Conservation (phyloP, 2,797 vertebrate genomes). For the Tadarida brasiliensis region DNA sequence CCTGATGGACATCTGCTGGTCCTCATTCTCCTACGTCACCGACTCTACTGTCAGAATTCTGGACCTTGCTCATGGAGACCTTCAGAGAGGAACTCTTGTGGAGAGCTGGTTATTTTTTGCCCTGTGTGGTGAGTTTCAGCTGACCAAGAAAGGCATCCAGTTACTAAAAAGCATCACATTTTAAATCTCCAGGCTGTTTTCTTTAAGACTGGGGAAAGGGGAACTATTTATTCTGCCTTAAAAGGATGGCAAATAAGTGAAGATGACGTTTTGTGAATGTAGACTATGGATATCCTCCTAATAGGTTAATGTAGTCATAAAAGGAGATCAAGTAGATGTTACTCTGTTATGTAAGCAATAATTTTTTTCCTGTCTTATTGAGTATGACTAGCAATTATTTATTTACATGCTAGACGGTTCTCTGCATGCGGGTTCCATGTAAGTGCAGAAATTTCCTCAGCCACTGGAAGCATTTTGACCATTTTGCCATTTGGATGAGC, state of each 20-base stretch:
- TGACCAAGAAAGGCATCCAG: slow-evolving; percentile 44
- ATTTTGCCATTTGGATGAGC: slow-evolving; percentile 77
- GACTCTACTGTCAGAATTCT: not conserved
- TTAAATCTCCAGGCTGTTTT: slow-evolving; percentile 52
- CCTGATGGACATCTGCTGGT: not conserved
- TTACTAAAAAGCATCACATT: slow-evolving; percentile 51
- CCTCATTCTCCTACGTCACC: not conserved
- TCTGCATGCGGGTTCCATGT: slow-evolving; percentile 83
- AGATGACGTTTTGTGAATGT: slow-evolving; percentile 75
- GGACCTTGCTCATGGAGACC: not conserved
- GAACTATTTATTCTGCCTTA: slow-evolving; percentile 86
- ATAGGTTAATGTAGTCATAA: slow-evolving; percentile 79
- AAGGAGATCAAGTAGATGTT: slow-evolving; percentile 76
- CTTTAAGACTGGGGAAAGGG: slow-evolving; percentile 57
- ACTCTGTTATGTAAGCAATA: slow-evolving; percentile 87
- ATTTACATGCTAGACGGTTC: slow-evolving; percentile 85
- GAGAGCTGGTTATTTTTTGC: not conserved
- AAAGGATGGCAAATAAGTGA: slow-evolving; percentile 76
- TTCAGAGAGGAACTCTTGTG: not conserved
- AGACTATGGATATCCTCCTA: slow-evolving; percentile 67
- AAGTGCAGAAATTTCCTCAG: slow-evolving; percentile 75
- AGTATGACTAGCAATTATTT: slow-evolving; percentile 86
- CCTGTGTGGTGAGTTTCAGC: slow-evolving; percentile 34
- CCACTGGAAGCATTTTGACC: slow-evolving; percentile 54
- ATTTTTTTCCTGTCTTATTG: slow-evolving; percentile 79